phyloP scores from a whole-genome alignment of 2,888 invertebrate species.

The Automeris io region DNA sequence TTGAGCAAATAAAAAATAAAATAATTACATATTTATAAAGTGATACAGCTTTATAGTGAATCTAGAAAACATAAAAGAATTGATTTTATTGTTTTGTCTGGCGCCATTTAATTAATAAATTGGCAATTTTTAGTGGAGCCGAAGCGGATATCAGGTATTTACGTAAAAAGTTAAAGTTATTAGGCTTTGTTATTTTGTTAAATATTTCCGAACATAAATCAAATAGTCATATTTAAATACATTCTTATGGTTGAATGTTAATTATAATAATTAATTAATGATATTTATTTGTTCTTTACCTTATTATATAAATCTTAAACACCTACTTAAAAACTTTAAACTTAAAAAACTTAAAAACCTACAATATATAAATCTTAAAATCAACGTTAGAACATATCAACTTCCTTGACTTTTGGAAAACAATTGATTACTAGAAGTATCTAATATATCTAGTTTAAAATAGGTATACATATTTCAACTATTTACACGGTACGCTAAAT shows the following conservation, averaged over 20 bases:
- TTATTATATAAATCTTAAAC: too few relatives aligned
- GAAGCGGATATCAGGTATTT: slow-evolving; percentile 13
- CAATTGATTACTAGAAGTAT: too few relatives aligned
- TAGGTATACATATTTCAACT: too few relatives aligned
- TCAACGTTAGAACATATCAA: too few relatives aligned
- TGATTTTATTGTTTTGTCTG: slow-evolving; percentile 21
- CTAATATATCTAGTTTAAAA: too few relatives aligned
- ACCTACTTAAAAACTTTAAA: too few relatives aligned
- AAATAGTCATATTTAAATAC: too few relatives aligned
- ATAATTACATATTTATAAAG: slow-evolving; percentile 7
- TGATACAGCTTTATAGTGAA: slow-evolving; percentile 4
- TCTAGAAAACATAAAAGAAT: slow-evolving; percentile 4
- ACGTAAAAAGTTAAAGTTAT: slow-evolving; percentile 5
- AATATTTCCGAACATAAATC: slow-evolving; percentile 3
- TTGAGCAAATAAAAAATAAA: slow-evolving; percentile 1
- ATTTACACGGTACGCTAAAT: too few relatives aligned
- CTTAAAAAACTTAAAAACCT: too few relatives aligned
- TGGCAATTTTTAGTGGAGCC: slow-evolving; percentile 13
- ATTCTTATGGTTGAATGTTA: not conserved
- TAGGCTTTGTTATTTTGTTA: slow-evolving; percentile 7
- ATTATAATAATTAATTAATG: slow-evolving; percentile 1
- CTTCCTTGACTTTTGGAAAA: too few relatives aligned
- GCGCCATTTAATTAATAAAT: slow-evolving; percentile 34
- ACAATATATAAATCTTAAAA: too few relatives aligned
- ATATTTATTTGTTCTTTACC: too few relatives aligned